Base-by-base conservation (phyloP, 2,113 vertebrate genomes). In the Cairina moschata region DNA sequence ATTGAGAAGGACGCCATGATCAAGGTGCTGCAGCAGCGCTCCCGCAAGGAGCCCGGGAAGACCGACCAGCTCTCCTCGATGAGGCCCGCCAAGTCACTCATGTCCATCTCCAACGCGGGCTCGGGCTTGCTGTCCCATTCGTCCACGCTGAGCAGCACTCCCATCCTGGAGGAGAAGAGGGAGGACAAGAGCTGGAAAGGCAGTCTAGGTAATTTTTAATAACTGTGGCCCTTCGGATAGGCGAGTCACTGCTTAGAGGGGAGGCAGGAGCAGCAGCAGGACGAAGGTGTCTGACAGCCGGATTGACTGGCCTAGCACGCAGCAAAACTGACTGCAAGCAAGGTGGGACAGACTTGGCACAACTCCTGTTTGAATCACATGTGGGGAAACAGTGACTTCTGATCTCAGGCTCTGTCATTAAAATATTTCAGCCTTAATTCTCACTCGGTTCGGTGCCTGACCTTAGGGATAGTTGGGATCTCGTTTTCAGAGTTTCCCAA, bases 1-100 rank as follows among this genome's bases (percentile, higher is more conserved):
- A 99, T 99, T 50, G 99, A 99, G 96, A 99, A 99, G 93, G 99
- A 99, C 4, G 99, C 99, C 93, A 99, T 99, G 99, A 99, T 99
- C 93, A 99, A 99, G 95, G 99, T 99, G 12, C 98, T 99, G 59
- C 99, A 99, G 96, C 99, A 99, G 96, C 99, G 99, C 32, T 99
- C 99, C 14, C 98, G 99, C 62, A 99, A 99, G 92, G 99, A 99
- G 46, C 98, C 98, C 1, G 97, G 97, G 94, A 99, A 99, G 98
- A 98, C 98, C 0, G 99, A 99, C 17, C 98, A 98, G 46, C 98
- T 99, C 2, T 98, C 99, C 46, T 98, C 98, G 54, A 99, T 99
- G 99, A 98, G 99, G 31, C 99, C 99, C 3, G 99, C 99, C 62
- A 99, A 99, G 97, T 99, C 99, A 14, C 98, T 99, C 66, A 99